These are phyloP conservation scores for Percopsis transmontana DNA, from an alignment of 2,113 vertebrate genomes.

Conservation along the genomic window DNA sequence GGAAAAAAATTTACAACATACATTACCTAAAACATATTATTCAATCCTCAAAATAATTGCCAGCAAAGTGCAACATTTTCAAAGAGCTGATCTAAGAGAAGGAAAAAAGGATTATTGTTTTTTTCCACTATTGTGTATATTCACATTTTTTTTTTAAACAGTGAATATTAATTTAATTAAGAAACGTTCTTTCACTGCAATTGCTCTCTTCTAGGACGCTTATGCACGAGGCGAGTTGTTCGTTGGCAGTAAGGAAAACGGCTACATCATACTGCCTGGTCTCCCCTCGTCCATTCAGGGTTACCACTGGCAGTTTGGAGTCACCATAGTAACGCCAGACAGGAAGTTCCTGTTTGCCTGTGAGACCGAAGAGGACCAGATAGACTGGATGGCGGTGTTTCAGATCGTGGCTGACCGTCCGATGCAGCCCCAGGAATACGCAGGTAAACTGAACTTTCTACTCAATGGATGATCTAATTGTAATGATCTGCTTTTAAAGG, in stretches of 20 bases:
- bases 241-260: conserved; percentile 90
- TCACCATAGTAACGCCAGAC: conserved; percentile 93
- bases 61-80: too few relatives aligned
- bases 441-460: conserved; percentile 75
- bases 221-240: conserved; percentile 95
- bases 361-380: conserved; percentile 85
- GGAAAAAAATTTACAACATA: too few relatives aligned
- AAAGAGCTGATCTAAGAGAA: too few relatives aligned
- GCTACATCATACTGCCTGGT: conserved; percentile 85
- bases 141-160: too few relatives aligned
- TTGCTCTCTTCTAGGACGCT: conserved; percentile 81
- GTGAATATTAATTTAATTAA: too few relatives aligned
- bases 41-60: too few relatives aligned
- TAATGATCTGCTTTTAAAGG: too few relatives aligned
- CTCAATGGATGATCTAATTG: background rate
- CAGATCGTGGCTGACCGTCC: conserved; percentile 86
- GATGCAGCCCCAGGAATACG: conserved; percentile 95
- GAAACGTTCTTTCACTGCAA: conserved; percentile 2
- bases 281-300: conserved; percentile 85
- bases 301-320: conserved; percentile 88
- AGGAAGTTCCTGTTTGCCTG: conserved; percentile 92
- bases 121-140: too few relatives aligned
- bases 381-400: conserved; percentile 87
- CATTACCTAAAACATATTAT: too few relatives aligned
- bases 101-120: too few relatives aligned